Conservation (phyloP, 23 tunicate genomes). For the Aplidium turbinatum region DNA sequence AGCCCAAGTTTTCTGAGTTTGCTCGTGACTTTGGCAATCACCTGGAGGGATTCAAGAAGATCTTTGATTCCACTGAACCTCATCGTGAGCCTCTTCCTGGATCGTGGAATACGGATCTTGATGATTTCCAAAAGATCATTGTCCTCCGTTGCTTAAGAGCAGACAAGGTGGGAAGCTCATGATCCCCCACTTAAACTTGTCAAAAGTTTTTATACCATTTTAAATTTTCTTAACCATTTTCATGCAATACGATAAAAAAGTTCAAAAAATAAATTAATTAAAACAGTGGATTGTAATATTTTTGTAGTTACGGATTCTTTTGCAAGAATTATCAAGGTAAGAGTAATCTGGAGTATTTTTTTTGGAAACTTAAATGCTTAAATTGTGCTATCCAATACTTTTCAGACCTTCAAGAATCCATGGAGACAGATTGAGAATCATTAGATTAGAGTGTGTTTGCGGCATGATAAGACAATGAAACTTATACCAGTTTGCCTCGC, state of each 20-base stretch:
- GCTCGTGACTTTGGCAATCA: constrained; percentile 82
- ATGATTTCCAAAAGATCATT: constrained; percentile 86
- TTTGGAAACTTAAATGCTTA: too few species aligned
- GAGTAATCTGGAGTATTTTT: too few species aligned
- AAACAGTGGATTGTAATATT: too few species aligned
- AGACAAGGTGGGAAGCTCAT: constrained; percentile 95
- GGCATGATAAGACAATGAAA: not conserved
- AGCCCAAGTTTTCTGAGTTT: constrained; percentile 84
- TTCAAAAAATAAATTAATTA: too few species aligned
- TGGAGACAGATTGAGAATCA: too few species aligned
- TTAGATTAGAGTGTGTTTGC: too few species aligned
- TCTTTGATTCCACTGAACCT: constrained; percentile 90
- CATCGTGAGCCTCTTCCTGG: constrained; percentile 85
- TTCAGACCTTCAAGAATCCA: too few species aligned
- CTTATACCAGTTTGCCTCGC: too few species aligned
- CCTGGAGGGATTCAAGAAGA: constrained; percentile 68
- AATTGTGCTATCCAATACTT: too few species aligned
- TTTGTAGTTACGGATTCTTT: not conserved
- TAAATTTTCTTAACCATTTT: too few species aligned
- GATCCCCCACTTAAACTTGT: not conserved
- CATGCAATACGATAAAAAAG: too few species aligned
- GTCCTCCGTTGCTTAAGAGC: constrained; percentile 85
- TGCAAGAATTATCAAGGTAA: too few species aligned
- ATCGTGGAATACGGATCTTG: constrained; percentile 62
- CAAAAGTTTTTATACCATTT: not conserved